These are phyloP conservation scores for Pluvianellus socialis DNA, from an alignment of 2,113 vertebrate genomes.

Conservation along the genomic window DNA sequence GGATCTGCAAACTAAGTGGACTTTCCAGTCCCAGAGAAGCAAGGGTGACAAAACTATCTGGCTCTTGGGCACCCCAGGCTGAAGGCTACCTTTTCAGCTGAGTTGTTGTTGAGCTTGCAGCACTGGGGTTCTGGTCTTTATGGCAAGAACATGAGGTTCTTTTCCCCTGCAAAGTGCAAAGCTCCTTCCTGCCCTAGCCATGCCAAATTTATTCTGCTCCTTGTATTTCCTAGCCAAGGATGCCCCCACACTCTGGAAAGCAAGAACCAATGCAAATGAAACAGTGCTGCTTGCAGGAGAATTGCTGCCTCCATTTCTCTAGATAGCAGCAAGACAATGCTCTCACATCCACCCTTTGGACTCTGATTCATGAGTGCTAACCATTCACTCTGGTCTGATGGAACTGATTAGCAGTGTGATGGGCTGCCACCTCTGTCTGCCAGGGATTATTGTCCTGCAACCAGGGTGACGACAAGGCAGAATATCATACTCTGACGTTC, in stretches of 20 bases:
- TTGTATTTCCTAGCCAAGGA: not conserved
- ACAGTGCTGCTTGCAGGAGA: not conserved
- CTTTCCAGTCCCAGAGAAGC: not conserved
- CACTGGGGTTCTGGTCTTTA: not conserved
- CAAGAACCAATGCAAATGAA: not conserved
- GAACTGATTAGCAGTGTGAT: not conserved
- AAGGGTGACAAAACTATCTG: not conserved
- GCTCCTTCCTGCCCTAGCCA: not conserved
- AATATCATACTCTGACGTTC: not conserved
- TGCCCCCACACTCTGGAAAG: accelerated
- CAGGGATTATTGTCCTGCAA: not conserved
- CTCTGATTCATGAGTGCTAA: not conserved
- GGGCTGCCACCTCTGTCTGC: constrained; percentile 19
- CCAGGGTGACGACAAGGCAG: not conserved
- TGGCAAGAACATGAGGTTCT: not conserved
- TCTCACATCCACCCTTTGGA: not conserved
- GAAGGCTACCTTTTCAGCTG: not conserved
- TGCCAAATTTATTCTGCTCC: not conserved
- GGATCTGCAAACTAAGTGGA: not conserved
- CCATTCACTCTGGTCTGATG: not conserved
- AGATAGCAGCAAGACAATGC: not conserved
- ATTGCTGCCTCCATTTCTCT: not conserved
- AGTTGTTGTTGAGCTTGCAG: not conserved
- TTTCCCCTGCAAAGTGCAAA: not conserved
- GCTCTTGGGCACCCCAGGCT: not conserved